Evolutionary conservation across 1,140 invertebrate genomes (phyloP).

Genomic region (Drosophila lacteicornis): DNA sequence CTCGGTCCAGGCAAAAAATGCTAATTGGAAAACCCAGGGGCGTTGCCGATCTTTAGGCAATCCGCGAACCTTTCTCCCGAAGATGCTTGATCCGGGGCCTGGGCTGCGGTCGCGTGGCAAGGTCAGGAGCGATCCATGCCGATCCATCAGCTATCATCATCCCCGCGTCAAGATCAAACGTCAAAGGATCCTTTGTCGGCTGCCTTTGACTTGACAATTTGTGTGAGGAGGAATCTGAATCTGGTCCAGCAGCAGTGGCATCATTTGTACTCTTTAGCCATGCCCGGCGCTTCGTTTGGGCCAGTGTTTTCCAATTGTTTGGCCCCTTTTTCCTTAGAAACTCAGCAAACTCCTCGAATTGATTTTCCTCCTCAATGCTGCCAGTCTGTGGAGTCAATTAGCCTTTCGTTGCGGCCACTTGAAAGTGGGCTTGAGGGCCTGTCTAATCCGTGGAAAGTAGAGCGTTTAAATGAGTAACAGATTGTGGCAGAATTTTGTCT

Average conservation of each 20-base stretch:
- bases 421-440: constrained; percentile 55
- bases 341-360: constrained; percentile 69
- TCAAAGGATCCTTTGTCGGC: constrained; percentile 65
- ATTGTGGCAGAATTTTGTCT: neutral
- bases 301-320: constrained; percentile 70
- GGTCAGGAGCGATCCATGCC: constrained; percentile 8
- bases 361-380: constrained; percentile 52
- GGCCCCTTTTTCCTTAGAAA: constrained; percentile 65
- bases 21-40: constrained; percentile 72
- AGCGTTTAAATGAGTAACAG: neutral
- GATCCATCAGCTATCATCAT: constrained; percentile 70
- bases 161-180: constrained; percentile 71
- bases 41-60: constrained; percentile 70
- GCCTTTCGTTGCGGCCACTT: constrained; percentile 78
- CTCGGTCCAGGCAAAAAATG: constrained; percentile 37
- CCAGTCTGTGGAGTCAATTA: constrained; percentile 63
- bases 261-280: constrained; percentile 80
- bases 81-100: constrained; percentile 44
- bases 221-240: constrained; percentile 51
- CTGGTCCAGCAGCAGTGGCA: constrained; percentile 34
- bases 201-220: constrained; percentile 49
- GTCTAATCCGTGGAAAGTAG: neutral
- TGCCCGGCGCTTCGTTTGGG: constrained; percentile 57
- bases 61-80: constrained; percentile 56
- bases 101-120: constrained; percentile 72